Percentiles rank a stretch among this genome's conserved stretches.
Evolutionary conservation across 2,113 vertebrate species (phyloP).

Genomic region (Trematomus loennbergii): DNA sequence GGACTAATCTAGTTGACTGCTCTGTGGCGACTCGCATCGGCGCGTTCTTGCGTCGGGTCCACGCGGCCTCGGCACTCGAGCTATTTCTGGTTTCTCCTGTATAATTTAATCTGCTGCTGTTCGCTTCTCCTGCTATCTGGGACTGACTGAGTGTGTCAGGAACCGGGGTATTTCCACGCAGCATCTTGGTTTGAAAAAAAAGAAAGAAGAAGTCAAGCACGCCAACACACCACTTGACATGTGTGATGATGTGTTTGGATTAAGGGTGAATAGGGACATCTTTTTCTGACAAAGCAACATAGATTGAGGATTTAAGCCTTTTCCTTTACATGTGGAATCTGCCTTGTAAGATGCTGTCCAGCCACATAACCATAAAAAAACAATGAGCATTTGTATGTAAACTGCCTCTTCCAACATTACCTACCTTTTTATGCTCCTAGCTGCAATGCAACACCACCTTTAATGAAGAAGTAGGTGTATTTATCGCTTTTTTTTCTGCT

Average conservation of each 20-base stretch:
- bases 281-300: neutral
- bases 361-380: neutral
- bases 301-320: neutral
- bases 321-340: neutral
- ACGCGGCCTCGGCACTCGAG: constrained; percentile 57
- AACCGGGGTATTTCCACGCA: constrained; percentile 52
- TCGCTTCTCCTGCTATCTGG: constrained; percentile 69
- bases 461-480: constrained; percentile 26
- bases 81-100: constrained; percentile 84
- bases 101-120: constrained; percentile 83
- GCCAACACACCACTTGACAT: constrained; percentile 17
- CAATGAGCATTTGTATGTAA: constrained; percentile 16
- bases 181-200: constrained; percentile 7
- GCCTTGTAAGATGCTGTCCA: neutral
- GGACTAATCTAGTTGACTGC: constrained; percentile 66
- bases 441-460: constrained; percentile 12
- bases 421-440: constrained; percentile 17
- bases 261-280: neutral
- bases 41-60: constrained; percentile 68
- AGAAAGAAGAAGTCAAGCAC: constrained; percentile 28
- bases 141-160: constrained; percentile 66
- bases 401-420: constrained; percentile 5
- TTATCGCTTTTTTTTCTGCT: constrained; percentile 37
- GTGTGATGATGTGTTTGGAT: neutral
- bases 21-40: constrained; percentile 58